Evolutionary conservation across 2,113 vertebrate species (phyloP).

Genomic region (Oreochromis aureus): DNA sequence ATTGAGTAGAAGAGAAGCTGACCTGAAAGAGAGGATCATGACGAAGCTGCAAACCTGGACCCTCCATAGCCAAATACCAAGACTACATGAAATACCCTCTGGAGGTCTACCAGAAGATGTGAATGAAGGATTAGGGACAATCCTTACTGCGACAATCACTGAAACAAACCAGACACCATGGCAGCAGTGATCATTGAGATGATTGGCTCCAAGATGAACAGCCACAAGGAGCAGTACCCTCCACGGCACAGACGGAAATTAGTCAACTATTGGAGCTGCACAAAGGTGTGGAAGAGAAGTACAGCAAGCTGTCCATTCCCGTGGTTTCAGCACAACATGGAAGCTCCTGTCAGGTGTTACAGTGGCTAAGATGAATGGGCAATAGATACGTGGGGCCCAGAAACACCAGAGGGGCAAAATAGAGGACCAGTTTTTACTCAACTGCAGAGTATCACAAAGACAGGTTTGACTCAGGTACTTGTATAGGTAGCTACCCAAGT

Average conservation of each 20-base stretch:
- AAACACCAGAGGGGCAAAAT: not conserved
- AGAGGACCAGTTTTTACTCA: not conserved
- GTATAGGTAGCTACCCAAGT: not conserved
- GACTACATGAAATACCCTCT: accelerated
- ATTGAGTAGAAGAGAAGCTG: accelerated
- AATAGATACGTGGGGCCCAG: not conserved
- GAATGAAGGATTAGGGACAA: not conserved
- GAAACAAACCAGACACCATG: not conserved
- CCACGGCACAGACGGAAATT: not conserved
- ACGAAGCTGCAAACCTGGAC: not conserved
- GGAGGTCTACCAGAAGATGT: not conserved
- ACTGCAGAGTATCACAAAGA: not conserved
- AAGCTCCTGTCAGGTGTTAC: not conserved
- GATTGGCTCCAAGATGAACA: not conserved
- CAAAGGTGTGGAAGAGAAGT: not conserved
- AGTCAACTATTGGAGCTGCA: not conserved
- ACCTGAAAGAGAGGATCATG: not conserved
- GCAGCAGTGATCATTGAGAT: not conserved
- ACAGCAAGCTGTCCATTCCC: not conserved
- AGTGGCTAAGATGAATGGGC: not conserved
- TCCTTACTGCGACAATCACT: not conserved
- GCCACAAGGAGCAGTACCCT: not conserved
- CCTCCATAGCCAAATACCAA: not conserved
- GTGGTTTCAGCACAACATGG: not conserved
- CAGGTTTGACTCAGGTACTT: not conserved